Conservation (phyloP, 2,888 invertebrate species). For the Argynnis bischoffii region DNA sequence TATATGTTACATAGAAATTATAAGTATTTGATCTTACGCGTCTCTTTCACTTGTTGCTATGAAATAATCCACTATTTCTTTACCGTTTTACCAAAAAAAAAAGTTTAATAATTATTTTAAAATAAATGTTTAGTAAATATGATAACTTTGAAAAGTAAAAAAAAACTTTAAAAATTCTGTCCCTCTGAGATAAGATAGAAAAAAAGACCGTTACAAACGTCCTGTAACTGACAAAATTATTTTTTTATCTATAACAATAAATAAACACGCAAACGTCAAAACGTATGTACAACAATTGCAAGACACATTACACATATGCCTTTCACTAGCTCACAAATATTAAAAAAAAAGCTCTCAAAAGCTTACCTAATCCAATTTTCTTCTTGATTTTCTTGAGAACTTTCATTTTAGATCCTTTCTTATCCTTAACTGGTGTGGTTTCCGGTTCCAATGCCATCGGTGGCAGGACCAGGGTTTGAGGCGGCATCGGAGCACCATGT, state of each 20-base stretch:
- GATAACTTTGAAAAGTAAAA: neutral
- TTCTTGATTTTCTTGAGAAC: slow-evolving; percentile 94
- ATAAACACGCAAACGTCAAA: neutral
- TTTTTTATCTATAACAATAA: neutral
- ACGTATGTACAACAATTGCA: neutral
- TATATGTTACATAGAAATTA: no score
- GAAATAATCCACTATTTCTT: no score
- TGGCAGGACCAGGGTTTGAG: slow-evolving; percentile 73
- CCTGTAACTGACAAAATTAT: slow-evolving; percentile 1
- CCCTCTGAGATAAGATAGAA: slow-evolving; percentile 12
- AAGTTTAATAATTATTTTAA: no score
- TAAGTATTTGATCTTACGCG: no score
- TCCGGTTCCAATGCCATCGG: slow-evolving; percentile 75
- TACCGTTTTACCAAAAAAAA: no score
- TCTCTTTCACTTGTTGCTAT: no score
- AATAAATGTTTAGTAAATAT: no score
- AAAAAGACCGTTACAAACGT: slow-evolving; percentile 26
- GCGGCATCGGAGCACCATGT: slow-evolving; percentile 66
- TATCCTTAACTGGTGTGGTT: slow-evolving; percentile 73
- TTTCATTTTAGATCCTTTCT: slow-evolving; percentile 89
- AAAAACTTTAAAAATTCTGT: neutral
- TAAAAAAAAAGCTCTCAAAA: slow-evolving; percentile 20
- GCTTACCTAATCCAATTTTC: slow-evolving; percentile 93
- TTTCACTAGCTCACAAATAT: neutral
- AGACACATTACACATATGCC: neutral